Percentiles rank a stretch among this genome's conserved stretches.
phyloP scores from a whole-genome alignment of 2,113 vertebrate species.

The Donacobius atricapilla region DNA sequence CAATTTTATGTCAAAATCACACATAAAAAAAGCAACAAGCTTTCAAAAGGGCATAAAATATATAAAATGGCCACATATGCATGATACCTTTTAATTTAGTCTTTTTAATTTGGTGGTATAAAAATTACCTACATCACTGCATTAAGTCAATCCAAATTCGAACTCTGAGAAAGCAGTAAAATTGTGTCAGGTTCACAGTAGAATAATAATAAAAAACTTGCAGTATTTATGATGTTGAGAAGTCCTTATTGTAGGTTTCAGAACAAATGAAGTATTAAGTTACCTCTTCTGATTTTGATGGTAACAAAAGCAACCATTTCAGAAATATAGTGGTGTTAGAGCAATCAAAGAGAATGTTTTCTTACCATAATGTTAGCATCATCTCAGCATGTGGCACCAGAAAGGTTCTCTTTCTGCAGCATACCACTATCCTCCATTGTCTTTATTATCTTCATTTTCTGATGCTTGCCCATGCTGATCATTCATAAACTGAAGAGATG shows the following conservation, averaged over 20 bases:
- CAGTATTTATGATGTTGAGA: slow-evolving; percentile 6
- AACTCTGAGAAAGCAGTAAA: not conserved
- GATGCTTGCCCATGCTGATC: not conserved
- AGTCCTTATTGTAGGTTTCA: slow-evolving; percentile 22
- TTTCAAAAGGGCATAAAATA: not conserved
- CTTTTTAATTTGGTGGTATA: not conserved
- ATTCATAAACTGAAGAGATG: not conserved
- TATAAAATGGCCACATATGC: not conserved
- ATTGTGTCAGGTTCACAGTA: not conserved
- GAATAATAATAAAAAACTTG: not conserved
- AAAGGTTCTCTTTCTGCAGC: slow-evolving; percentile 53
- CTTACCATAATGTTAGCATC: slow-evolving; percentile 58
- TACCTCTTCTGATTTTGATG: slow-evolving; percentile 60
- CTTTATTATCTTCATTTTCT: slow-evolving; percentile 59
- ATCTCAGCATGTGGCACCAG: slow-evolving; percentile 61
- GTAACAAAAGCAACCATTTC: slow-evolving; percentile 57
- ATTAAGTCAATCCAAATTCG: not conserved
- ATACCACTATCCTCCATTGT: slow-evolving; percentile 16
- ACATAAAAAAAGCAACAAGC: not conserved
- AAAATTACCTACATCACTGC: not conserved
- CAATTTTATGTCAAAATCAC: not conserved
- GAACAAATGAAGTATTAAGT: slow-evolving; percentile 57
- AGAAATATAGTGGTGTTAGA: slow-evolving; percentile 61
- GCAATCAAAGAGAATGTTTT: slow-evolving; percentile 68
- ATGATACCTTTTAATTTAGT: not conserved